Evolutionary conservation across 2,888 invertebrate genomes (phyloP), one percentile per base, ranked within the genome.

Genomic region (Torymus auratus): DNA sequence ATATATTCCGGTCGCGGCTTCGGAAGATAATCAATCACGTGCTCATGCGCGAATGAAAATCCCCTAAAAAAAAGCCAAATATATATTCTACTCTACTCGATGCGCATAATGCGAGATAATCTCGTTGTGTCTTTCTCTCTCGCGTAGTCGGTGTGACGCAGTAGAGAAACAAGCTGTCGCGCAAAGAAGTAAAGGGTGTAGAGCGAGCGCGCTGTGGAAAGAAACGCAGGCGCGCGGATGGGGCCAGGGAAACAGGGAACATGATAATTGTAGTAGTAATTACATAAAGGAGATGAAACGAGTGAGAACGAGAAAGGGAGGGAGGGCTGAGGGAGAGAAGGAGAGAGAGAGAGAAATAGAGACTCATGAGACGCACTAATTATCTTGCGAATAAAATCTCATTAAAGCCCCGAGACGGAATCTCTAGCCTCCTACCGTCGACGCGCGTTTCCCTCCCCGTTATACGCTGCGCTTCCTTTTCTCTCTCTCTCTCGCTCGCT

Each of bases 311-410:
- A 61, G 80, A 41, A 41, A 41, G 75, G 14, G 71, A 58, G 60
- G 74, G 61, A 73, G 53, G n/a, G 74, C 53, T 14, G 78, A 68
- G 80, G 68, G 82, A 65, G 77, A 81, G 61, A 76, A 78, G 72
- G 80, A 83, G 70, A 80, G 82, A 80, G 82, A 62, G 77, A 81
- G 61, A 78, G 81, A 76, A 81, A 83, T 72, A 80, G 82, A 80
- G 82, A 85, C 83, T 86, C 85, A 84, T 82, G 85, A 86, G 86
- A 87, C 85, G 86, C 86, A 87, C 87, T 87, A 87, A 87, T 87
- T 86, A 86, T 86, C 85, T 85, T 83, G 84, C 86, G 85, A 86
- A 86, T 86, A 84, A 86, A 86, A 86, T 86, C 86, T 86, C 86
- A 86, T 86, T 85, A 86, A 85, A 85, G 83, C 78, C 78, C 77